phyloP scores from a whole-genome alignment of 2,797 vertebrate species.

The Furcifer pardalis region DNA sequence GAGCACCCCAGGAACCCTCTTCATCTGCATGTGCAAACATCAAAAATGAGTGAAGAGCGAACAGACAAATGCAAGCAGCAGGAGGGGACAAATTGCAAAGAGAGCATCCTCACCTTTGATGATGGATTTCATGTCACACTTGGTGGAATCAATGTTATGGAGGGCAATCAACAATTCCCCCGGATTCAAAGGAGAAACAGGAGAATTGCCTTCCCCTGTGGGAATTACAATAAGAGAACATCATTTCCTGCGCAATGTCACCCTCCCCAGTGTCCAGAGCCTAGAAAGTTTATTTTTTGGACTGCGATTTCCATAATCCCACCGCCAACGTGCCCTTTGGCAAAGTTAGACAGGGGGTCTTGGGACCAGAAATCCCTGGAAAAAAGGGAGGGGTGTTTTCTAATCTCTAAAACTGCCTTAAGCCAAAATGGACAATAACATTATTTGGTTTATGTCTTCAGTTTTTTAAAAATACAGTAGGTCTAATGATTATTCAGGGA shows the following conservation, averaged over 20 bases:
- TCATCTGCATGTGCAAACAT: neutral
- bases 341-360: neutral
- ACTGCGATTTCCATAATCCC: neutral
- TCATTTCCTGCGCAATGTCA: neutral
- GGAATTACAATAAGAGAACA: rapidly evolving
- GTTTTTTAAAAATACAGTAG: too few relatives aligned
- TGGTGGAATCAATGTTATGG: conserved; percentile 93
- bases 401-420: neutral
- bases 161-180: conserved; percentile 91
- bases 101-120: conserved; percentile 85
- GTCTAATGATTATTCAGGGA: neutral
- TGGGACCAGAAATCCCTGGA: neutral
- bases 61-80: too few relatives aligned
- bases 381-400: neutral
- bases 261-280: neutral
- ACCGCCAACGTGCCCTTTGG: neutral
- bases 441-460: rapidly evolving
- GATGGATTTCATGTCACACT: conserved; percentile 98
- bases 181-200: conserved; percentile 91
- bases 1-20: too few relatives aligned
- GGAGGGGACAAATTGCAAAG: too few relatives aligned
- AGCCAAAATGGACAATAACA: neutral
- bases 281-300: neutral
- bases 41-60: too few relatives aligned
- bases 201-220: conserved; percentile 88